phyloP scores from a whole-genome alignment of 2,888 invertebrate species.

The Cheilosia grossa region DNA sequence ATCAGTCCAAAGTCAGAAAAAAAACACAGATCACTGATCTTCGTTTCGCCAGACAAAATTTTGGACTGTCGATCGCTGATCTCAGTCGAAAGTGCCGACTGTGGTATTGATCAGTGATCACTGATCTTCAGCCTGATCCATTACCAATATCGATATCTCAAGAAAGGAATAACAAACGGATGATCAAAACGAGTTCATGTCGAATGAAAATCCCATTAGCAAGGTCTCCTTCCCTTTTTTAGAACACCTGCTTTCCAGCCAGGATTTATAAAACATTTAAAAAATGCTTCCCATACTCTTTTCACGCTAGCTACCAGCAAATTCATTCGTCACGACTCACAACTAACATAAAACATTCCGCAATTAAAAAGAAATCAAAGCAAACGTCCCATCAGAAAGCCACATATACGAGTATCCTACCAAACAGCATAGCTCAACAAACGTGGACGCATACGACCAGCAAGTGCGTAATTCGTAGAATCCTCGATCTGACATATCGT shows the following conservation, averaged over 20 bases:
- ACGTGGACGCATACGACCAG: background rate
- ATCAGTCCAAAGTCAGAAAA: no score
- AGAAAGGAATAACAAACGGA: no score
- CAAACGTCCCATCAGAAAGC: conserved; percentile 29
- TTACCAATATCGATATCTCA: no score
- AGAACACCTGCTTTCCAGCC: conserved; percentile 18
- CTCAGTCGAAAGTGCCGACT: no score
- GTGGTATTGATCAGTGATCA: no score
- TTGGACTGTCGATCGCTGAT: no score
- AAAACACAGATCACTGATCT: no score
- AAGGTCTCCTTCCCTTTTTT: background rate
- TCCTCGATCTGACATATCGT: conserved; percentile 30
- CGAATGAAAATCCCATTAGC: background rate
- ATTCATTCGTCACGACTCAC: conserved; percentile 10
- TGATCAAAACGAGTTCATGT: no score
- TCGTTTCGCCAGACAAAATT: no score
- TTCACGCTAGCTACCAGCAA: background rate
- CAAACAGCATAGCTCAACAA: conserved; percentile 27
- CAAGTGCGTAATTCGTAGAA: conserved; percentile 50
- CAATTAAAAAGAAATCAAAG: conserved; percentile 65
- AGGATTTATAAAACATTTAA: conserved; percentile 28
- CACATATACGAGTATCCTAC: conserved; percentile 13
- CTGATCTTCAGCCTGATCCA: no score
- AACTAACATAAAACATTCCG: conserved; percentile 22
- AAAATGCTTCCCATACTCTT: conserved; percentile 23